phyloP scores from a whole-genome alignment of 1,140 invertebrate genomes.

The Trichonephila inaurata region DNA sequence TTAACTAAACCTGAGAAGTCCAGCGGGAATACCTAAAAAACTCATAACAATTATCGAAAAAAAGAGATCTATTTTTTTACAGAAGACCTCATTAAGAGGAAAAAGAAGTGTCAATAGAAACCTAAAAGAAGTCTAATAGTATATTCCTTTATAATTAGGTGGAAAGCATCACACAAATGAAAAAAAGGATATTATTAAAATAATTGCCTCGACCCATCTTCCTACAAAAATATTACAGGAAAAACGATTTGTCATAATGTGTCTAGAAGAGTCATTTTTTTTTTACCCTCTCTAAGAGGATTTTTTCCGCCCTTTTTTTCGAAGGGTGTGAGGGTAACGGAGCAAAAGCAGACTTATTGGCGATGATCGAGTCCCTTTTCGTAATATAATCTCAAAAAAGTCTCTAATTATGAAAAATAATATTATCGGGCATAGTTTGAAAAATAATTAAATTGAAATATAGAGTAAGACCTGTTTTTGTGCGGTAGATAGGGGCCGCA shows the following conservation, averaged over 20 bases:
- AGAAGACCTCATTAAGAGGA: not conserved
- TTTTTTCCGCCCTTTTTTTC: not conserved
- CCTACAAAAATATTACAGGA: not conserved
- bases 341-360: not conserved
- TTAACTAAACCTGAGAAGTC: not conserved
- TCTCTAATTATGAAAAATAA: too few species aligned
- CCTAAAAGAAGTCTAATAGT: not conserved
- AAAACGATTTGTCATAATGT: slow-evolving; percentile 44
- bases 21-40: slow-evolving; percentile 15
- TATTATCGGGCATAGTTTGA: too few species aligned
- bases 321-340: not conserved
- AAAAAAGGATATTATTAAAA: not conserved
- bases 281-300: not conserved
- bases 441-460: too few species aligned
- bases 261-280: not conserved
- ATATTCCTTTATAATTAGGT: slow-evolving; percentile 28
- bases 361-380: not conserved
- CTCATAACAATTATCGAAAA: slow-evolving; percentile 5
- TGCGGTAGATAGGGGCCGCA: too few species aligned
- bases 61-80: not conserved
- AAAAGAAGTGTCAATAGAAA: slow-evolving; percentile 19
- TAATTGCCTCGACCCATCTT: slow-evolving; percentile 5
- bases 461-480: too few species aligned
- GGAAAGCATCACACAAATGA: not conserved
- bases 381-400: not conserved